Evolutionary conservation across 2,888 invertebrate genomes (phyloP).

Genomic region (Dione juno): DNA sequence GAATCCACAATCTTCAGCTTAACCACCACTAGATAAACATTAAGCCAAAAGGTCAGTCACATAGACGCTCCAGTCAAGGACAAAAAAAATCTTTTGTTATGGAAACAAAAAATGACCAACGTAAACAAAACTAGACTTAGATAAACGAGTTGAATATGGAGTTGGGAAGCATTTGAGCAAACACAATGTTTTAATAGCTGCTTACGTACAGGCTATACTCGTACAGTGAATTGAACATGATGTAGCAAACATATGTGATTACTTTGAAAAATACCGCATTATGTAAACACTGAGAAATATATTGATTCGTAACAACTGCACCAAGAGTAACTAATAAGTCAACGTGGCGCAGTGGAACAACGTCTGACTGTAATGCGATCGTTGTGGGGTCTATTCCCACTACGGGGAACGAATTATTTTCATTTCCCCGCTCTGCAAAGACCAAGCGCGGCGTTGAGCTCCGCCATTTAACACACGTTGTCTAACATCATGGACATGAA

Average conservation of each 20-base stretch:
- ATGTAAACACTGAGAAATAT: neutral
- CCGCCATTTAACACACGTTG: too few relatives aligned
- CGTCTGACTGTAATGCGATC: too few relatives aligned
- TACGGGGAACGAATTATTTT: too few relatives aligned
- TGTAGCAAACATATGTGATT: slow-evolving; percentile 59
- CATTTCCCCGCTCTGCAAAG: too few relatives aligned
- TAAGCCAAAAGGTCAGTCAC: slow-evolving; percentile 2
- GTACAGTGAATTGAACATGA: slow-evolving; percentile 61
- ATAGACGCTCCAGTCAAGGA: neutral
- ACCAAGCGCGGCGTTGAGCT: too few relatives aligned
- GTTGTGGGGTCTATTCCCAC: too few relatives aligned
- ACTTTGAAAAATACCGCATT: slow-evolving; percentile 54
- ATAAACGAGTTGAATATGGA: slow-evolving; percentile 35
- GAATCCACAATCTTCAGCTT: neutral
- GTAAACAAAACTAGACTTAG: slow-evolving; percentile 25
- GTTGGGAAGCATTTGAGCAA: slow-evolving; percentile 64
- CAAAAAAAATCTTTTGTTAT: slow-evolving; percentile 16
- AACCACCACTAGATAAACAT: neutral
- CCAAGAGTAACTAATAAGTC: too few relatives aligned
- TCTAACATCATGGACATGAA: too few relatives aligned
- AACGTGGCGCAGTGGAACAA: too few relatives aligned
- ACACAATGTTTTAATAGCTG: slow-evolving; percentile 63
- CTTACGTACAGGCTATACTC: slow-evolving; percentile 52
- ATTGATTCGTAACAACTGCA: slow-evolving; percentile 15
- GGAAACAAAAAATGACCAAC: slow-evolving; percentile 25